phyloP scores from a whole-genome alignment of 1,140 invertebrate species.

The Drosophila funebris region DNA sequence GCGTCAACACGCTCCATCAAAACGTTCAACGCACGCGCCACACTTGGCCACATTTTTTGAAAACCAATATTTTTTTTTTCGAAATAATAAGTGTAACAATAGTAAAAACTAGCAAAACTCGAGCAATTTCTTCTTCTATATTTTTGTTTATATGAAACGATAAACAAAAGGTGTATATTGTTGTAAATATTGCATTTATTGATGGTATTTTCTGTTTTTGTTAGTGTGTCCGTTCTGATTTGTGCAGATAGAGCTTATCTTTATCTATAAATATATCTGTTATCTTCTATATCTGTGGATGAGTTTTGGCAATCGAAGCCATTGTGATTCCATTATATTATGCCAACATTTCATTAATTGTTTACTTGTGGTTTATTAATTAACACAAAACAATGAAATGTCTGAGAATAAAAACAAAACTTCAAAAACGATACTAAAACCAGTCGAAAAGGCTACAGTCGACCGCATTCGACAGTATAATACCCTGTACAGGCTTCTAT shows the following conservation, averaged over 20 bases:
- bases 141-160: neutral
- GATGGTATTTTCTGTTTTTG: neutral
- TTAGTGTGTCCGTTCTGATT: neutral
- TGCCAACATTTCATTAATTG: neutral
- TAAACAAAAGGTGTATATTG: conserved; percentile 1
- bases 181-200: neutral
- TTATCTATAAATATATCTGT: conserved; percentile 6
- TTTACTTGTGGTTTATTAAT: neutral
- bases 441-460: too few relatives aligned
- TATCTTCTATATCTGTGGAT: neutral
- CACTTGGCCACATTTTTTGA: conserved; percentile 1
- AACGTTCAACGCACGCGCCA: conserved; percentile 4
- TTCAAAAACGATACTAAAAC: too few relatives aligned
- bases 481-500: too few relatives aligned
- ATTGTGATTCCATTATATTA: neutral
- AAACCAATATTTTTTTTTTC: neutral
- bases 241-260: conserved; percentile 6
- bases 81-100: neutral
- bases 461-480: too few relatives aligned
- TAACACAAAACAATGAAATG: neutral
- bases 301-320: neutral
- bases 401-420: neutral
- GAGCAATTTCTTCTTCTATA: neutral
- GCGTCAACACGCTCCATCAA: conserved; percentile 55
- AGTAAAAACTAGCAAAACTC: neutral